phyloP scores from a whole-genome alignment of 1,140 invertebrate species.

The Pseudomyrmex sp. region DNA sequence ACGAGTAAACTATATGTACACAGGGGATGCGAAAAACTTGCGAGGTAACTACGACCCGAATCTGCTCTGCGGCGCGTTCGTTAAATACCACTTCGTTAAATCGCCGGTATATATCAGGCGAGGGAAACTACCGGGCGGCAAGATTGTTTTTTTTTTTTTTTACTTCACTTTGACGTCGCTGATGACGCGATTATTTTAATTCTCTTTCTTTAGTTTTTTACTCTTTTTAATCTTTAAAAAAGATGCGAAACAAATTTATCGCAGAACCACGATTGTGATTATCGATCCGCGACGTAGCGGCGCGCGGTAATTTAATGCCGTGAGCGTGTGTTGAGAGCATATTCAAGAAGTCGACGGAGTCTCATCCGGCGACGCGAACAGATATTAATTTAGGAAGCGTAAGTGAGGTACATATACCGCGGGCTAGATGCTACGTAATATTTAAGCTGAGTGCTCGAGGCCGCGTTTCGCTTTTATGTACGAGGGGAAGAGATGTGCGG shows the following conservation, averaged over 20 bases:
- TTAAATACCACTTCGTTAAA: slow-evolving; percentile 11
- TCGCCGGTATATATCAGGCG: not conserved
- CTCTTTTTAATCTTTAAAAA: not conserved
- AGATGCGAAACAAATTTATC: not conserved
- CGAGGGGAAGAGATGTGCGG: slow-evolving; percentile 22
- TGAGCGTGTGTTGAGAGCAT: slow-evolving; percentile 43
- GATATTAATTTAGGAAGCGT: slow-evolving; percentile 64
- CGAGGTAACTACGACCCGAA: not conserved
- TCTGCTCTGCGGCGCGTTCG: slow-evolving; percentile 11
- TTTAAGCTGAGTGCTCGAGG: slow-evolving; percentile 70
- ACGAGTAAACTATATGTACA: not conserved
- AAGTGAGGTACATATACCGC: slow-evolving; percentile 55
- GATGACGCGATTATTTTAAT: no score
- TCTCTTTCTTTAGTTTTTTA: no score
- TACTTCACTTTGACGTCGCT: no score
- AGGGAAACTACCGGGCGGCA: not conserved
- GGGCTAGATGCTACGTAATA: slow-evolving; percentile 66
- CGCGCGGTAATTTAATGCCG: slow-evolving; percentile 30
- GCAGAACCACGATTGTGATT: not conserved
- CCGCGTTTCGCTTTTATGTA: slow-evolving; percentile 58
- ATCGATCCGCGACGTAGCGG: slow-evolving; percentile 2
- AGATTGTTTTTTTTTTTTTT: not conserved
- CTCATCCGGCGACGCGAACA: slow-evolving; percentile 46
- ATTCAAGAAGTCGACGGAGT: slow-evolving; percentile 47
- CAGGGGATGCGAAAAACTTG: slow-evolving; percentile 44